Evolutionary conservation across 2,888 invertebrate genomes (phyloP), one percentile per base, ranked within the genome.

Genomic region (Globia sparganii): DNA sequence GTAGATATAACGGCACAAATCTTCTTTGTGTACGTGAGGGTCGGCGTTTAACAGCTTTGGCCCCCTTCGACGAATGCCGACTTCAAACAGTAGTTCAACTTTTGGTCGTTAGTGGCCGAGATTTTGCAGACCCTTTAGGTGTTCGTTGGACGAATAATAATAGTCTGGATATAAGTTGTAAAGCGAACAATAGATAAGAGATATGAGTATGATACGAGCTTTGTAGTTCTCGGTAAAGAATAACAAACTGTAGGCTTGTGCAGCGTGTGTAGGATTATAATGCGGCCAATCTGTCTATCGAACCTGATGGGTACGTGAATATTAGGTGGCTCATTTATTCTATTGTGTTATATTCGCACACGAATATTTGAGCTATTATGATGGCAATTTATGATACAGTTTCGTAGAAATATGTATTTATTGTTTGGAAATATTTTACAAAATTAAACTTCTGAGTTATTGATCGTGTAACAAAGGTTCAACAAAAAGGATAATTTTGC

Each of bases 11-110:
- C 79, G 76, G 78, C 86, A 80, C 86, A 86, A 88, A 87, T 87
- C 81, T 87, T 88, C 86, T 87, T 88, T 87, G 86, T 88, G 87
- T 87, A 88, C 85, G 87, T 88, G 87, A 88, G 86, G 83, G 88
- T 86, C 75, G 66, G 68, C 73, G 78, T 79, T 85, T 88, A 85
- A 87, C 86, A 84, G 84, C 84, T 77, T 84, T 78, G 61, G 58
- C 70, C 76, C 78, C 73, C 71, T 87, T 86, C 72, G 70, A 72
- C 73, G 73, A 77, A 69, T 76, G 78, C 72, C 61, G 76, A 78
- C 76, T 78, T 80, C 72, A 70, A 80, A 83, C 83, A 85, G 87
- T 86, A 81, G 77, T 85, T 77, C 81, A 86, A 87, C 79, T 86
- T 87, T 83, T 67, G 78, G 66, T 78, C 78, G 78, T 84, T 80